Percentiles rank a stretch among this genome's conserved stretches.
phyloP scores from a whole-genome alignment of 2,797 vertebrate genomes.

The Apogon hyalosoma region DNA sequence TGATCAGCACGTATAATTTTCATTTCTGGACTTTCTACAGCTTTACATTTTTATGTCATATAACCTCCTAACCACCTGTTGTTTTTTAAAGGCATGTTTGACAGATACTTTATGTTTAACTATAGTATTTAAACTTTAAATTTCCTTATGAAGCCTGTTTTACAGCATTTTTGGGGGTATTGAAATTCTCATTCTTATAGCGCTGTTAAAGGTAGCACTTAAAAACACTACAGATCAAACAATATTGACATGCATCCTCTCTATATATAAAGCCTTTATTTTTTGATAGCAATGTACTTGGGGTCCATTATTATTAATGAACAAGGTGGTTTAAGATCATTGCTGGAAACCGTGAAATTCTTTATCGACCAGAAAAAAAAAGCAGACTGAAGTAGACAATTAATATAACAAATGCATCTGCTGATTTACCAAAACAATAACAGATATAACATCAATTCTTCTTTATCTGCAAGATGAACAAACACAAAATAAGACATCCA shows the following conservation, averaged over 20 bases:
- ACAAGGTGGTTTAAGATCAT: neutral
- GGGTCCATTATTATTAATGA: neutral
- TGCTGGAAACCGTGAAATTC: neutral
- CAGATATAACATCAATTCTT: neutral
- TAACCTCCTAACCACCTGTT: too few relatives aligned
- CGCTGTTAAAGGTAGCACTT: neutral
- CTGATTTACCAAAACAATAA: neutral
- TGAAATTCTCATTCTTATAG: too few relatives aligned
- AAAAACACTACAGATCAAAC: constrained; percentile 38
- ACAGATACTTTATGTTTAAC: too few relatives aligned
- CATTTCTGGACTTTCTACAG: too few relatives aligned
- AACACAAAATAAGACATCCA: neutral
- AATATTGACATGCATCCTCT: constrained; percentile 23
- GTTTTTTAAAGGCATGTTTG: too few relatives aligned
- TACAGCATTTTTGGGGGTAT: too few relatives aligned
- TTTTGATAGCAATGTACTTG: neutral
- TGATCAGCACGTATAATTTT: too few relatives aligned
- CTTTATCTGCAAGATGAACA: neutral
- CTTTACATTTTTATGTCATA: too few relatives aligned
- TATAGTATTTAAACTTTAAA: too few relatives aligned
- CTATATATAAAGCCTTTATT: neutral
- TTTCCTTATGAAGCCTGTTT: too few relatives aligned
- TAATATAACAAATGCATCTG: neutral
- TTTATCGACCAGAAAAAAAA: neutral
- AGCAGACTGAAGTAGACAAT: neutral